Conservation (phyloP, 2,113 vertebrate species). For the Cranoglanis bouderius region DNA sequence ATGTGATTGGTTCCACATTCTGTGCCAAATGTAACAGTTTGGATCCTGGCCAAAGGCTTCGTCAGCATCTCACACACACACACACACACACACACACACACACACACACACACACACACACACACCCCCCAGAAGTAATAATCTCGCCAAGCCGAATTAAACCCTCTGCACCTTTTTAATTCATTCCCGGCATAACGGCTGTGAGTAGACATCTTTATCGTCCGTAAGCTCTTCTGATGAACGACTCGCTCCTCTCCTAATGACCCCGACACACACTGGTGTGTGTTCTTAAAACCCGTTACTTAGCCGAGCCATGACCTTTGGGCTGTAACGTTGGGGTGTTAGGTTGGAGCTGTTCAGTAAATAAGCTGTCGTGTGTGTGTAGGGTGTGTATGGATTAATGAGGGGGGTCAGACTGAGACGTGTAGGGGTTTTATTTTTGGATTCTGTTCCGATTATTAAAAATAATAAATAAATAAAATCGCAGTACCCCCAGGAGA, state of each 20-base stretch:
- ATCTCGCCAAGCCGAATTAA: conserved; percentile 40
- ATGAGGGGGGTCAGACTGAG: conserved; percentile 27
- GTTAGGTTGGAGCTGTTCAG: background rate
- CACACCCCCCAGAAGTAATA: background rate
- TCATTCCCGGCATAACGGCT: conserved; percentile 24
- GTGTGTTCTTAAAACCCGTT: conserved; percentile 4
- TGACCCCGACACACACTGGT: background rate
- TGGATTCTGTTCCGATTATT: background rate
- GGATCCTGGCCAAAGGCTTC: conserved; percentile 64
- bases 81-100: conserved; percentile 13
- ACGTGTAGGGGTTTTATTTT: background rate
- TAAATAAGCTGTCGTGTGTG: conserved; percentile 34
- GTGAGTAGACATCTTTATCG: conserved; percentile 57
- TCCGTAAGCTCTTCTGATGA: conserved; percentile 49
- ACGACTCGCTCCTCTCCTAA: conserved; percentile 25
- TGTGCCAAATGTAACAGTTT: conserved; percentile 70
- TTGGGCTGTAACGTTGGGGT: background rate
- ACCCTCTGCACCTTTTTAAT: conserved; percentile 49
- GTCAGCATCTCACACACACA: conserved; percentile 62
- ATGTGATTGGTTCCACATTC: conserved; percentile 73
- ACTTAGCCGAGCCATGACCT: conserved; percentile 37
- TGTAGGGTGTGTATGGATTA: conserved; percentile 38
- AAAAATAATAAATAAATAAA: conserved; percentile 12
- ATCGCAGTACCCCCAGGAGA: conserved; percentile 67
- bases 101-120: conserved; percentile 15